These are phyloP conservation scores for Rattus rattus DNA, from an alignment of 2,113 vertebrate genomes.

Conservation along the genomic window DNA sequence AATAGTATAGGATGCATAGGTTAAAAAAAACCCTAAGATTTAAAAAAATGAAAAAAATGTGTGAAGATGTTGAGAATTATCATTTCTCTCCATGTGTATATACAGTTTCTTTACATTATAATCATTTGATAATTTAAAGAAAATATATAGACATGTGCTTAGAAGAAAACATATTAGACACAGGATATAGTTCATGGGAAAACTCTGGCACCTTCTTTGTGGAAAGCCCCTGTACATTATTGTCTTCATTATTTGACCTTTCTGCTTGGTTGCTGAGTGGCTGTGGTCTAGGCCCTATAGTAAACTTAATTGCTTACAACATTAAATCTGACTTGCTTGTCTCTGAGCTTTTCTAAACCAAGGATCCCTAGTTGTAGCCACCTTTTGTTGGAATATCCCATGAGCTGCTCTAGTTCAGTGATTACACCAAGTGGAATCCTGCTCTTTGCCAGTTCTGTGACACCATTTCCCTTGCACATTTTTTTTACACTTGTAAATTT, in stretches of 20 bases:
- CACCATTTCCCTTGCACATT: neutral
- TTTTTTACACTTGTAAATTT: slow-evolving; percentile 17
- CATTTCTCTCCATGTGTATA: neutral
- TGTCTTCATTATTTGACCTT: slow-evolving; percentile 22
- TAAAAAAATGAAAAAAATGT: slow-evolving; percentile 42
- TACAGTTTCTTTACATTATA: neutral
- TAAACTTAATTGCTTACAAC: slow-evolving; percentile 14
- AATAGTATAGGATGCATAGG: neutral
- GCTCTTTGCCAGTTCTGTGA: neutral
- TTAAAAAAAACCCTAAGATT: slow-evolving; percentile 52
- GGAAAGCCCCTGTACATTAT: slow-evolving; percentile 42
- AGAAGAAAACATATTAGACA: slow-evolving; percentile 16
- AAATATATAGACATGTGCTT: neutral
- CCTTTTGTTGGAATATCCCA: neutral
- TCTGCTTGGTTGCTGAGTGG: slow-evolving; percentile 11
- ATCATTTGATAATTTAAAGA: slow-evolving; percentile 47
- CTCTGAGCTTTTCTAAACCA: neutral
- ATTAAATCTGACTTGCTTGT: neutral
- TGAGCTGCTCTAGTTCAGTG: neutral
- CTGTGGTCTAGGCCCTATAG: neutral
- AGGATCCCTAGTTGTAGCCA: neutral
- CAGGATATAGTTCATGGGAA: slow-evolving; percentile 17
- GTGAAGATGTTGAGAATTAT: slow-evolving; percentile 6
- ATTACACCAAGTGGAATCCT: neutral
- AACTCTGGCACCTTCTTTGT: slow-evolving; percentile 14